Base-by-base conservation (phyloP, 2,113 vertebrate species). In the Psittacula cyanocephala region DNA sequence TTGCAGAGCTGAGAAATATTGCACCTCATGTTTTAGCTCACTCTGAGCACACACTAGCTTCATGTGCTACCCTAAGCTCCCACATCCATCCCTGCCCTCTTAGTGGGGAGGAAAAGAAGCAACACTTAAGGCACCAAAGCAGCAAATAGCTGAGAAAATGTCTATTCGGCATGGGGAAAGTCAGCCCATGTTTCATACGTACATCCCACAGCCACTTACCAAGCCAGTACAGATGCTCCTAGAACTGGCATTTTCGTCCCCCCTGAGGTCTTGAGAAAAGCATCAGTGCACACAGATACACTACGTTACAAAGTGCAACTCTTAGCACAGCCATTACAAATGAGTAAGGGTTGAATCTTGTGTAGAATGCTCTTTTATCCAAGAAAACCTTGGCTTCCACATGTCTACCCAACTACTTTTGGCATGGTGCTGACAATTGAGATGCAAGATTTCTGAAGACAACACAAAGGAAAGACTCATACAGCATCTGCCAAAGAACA, bases 401-500 rank as follows among this genome's bases (percentile, higher is more conserved):
- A 11, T 8, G 9, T 24, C 67, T 63, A 29, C 31, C 9, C 64
- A 86, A 14, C 9, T 44, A 35, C 18, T 81, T 70, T 55, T n/a
- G 24, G 13, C 17, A 52, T 8, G 3, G 24, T 7, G 9, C 27
- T 44, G 78, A 13, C 29, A 76, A 14, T 69, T 86, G 15, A 64
- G 67, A 68, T 3, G 8, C 11, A 44, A 17, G 28, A 17, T 7
- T 60, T 67, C n/a, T 28, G 35, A 60, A 46, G 37, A 33, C 27
- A 49, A 41, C 8, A 3, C 0, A 1, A 12, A 22, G 19, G 35
- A 76, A 14, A 68, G 41, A 35, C 7, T 68, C 13, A 7, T 0
- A 13, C 11, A 44, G 31, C 3, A 3, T 10, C 64, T 84, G 50
- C 5, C 44, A 31, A 64, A 46, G 33, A 85, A 31, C 46, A 86